These are phyloP conservation scores for Biston betularia DNA, from an alignment of 2,888 invertebrate species.

Conservation along the genomic window DNA sequence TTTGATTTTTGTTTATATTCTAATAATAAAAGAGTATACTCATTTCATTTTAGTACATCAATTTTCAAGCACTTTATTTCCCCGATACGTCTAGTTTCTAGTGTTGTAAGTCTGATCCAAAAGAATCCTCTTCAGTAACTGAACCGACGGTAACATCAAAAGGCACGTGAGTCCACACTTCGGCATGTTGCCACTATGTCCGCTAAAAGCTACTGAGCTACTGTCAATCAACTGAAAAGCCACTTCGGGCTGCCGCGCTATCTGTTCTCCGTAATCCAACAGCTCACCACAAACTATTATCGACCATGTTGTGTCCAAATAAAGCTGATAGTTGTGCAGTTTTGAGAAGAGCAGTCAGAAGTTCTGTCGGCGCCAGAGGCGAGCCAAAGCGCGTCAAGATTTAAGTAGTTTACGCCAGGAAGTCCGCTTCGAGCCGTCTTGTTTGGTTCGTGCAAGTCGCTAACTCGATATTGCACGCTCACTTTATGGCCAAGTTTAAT, in stretches of 20 bases:
- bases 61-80: background rate
- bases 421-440: slow-evolving; percentile 66
- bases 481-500: slow-evolving; percentile 78
- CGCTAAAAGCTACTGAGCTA: slow-evolving; percentile 48
- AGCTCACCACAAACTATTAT: slow-evolving; percentile 45
- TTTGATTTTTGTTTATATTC: too few species aligned
- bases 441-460: slow-evolving; percentile 74
- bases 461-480: slow-evolving; percentile 83
- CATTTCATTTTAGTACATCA: background rate
- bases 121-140: slow-evolving; percentile 8
- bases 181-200: slow-evolving; percentile 30
- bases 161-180: slow-evolving; percentile 31
- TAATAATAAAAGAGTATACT: too few species aligned
- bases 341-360: slow-evolving; percentile 45
- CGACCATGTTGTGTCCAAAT: slow-evolving; percentile 39
- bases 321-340: slow-evolving; percentile 49
- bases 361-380: slow-evolving; percentile 57
- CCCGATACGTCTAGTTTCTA: background rate
- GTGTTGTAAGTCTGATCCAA: background rate
- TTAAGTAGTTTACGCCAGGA: slow-evolving; percentile 81
- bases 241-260: slow-evolving; percentile 52
- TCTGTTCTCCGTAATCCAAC: slow-evolving; percentile 57
- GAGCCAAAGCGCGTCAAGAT: slow-evolving; percentile 72
- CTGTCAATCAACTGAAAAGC: slow-evolving; percentile 68
- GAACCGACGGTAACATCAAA: slow-evolving; percentile 27